These are phyloP conservation scores for Bubo scandiacus DNA, from an alignment of 2,113 vertebrate genomes.

Conservation along the genomic window DNA sequence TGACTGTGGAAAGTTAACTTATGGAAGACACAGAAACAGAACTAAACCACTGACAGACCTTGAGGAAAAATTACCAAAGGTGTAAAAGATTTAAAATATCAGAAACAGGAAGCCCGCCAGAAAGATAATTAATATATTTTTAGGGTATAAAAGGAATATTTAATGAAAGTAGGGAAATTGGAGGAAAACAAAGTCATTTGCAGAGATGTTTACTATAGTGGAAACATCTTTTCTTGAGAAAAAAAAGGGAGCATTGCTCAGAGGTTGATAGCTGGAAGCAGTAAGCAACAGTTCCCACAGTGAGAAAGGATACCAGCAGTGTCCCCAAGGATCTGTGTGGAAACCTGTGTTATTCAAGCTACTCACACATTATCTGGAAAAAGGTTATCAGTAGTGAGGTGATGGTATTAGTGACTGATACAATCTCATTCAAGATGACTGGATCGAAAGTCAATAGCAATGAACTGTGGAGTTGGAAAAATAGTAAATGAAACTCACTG, in stretches of 20 bases:
- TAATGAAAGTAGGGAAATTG: neutral
- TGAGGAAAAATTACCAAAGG: neutral
- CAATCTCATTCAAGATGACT: neutral
- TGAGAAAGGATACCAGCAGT: neutral
- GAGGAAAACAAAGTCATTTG: neutral
- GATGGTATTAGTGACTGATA: neutral
- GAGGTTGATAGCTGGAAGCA: neutral
- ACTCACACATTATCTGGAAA: neutral
- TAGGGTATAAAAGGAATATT: neutral
- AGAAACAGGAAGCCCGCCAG: neutral
- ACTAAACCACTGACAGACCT: neutral
- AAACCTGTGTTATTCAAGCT: neutral
- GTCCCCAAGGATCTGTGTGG: neutral
- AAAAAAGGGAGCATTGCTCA: neutral
- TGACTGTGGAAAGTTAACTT: neutral
- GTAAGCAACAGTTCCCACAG: neutral
- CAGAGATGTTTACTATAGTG: neutral
- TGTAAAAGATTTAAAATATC: neutral
- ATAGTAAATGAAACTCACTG: neutral
- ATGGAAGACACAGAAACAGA: neutral
- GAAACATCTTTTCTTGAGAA: neutral
- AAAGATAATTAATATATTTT: neutral
- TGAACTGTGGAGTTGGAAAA: neutral
- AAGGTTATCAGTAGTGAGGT: neutral
- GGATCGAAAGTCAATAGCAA: neutral